A percentile compares a stretch with the other conserved stretches of the same genome.
phyloP scores from a whole-genome alignment of 2,888 invertebrate genomes.

The Phasia obesa region DNA sequence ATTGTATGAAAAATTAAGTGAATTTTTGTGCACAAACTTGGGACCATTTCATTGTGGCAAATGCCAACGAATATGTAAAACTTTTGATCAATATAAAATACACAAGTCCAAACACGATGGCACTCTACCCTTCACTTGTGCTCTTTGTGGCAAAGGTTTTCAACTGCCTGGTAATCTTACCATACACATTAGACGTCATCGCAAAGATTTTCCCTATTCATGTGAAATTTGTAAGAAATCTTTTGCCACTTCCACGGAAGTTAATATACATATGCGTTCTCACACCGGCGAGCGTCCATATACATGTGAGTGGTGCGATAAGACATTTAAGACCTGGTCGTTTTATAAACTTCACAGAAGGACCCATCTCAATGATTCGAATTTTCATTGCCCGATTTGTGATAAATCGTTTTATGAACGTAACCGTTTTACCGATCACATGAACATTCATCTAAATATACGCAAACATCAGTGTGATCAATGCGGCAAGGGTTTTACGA shows the following conservation, averaged over 20 bases:
- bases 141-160: conserved; percentile 78
- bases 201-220: conserved; percentile 77
- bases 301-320: conserved; percentile 77
- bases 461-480: conserved; percentile 78
- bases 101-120: conserved; percentile 77
- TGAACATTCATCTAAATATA: conserved; percentile 79
- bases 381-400: conserved; percentile 78
- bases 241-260: conserved; percentile 79
- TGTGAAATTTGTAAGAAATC: conserved; percentile 77
- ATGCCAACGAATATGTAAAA: conserved; percentile 76
- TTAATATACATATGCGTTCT: conserved; percentile 77
- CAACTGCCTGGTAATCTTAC: conserved; percentile 78
- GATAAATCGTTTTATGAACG: conserved; percentile 79
- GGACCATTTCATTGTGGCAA: conserved; percentile 77
- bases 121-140: conserved; percentile 77
- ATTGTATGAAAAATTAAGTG: conserved; percentile 74
- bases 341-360: conserved; percentile 78
- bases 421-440: conserved; percentile 79
- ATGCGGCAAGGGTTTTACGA: conserved; percentile 78
- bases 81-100: conserved; percentile 78
- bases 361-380: conserved; percentile 77
- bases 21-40: conserved; percentile 75
- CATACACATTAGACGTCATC: conserved; percentile 77
- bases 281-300: conserved; percentile 79
- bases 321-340: conserved; percentile 79